phyloP scores from a whole-genome alignment of 2,888 invertebrate species.

The Spatulosminthurus flaviceps region DNA sequence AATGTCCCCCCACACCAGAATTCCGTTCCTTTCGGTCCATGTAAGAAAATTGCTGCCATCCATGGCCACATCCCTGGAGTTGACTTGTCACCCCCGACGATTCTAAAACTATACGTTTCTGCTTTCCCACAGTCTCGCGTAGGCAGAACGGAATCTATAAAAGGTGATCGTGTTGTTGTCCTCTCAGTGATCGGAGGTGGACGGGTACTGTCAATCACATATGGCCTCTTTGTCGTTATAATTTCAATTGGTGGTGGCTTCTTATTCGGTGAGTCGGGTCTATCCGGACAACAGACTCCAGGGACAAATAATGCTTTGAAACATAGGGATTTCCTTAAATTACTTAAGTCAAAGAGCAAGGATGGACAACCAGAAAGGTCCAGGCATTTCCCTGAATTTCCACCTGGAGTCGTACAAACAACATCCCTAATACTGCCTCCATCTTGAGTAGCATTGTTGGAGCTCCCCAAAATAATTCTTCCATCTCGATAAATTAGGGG shows the following conservation, averaged over 20 bases:
- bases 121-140: constrained; percentile 74
- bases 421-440: constrained; percentile 62
- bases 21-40: constrained; percentile 83
- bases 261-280: constrained; percentile 52
- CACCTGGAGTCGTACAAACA: constrained; percentile 72
- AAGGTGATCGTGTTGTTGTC: constrained; percentile 57
- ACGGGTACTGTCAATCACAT: constrained; percentile 49
- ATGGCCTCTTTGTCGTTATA: constrained; percentile 48
- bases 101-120: constrained; percentile 72
- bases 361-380: constrained; percentile 90
- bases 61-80: constrained; percentile 78
- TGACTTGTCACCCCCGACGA: constrained; percentile 79
- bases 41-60: constrained; percentile 94
- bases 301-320: constrained; percentile 91
- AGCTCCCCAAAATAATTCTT: constrained; percentile 61
- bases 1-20: constrained; percentile 95
- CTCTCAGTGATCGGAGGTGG: constrained; percentile 49
- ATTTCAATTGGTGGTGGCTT: constrained; percentile 44
- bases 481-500: constrained; percentile 64
- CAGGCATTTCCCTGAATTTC: constrained; percentile 81
- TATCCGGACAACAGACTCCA: constrained; percentile 85
- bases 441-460: constrained; percentile 60
- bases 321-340: constrained; percentile 85
- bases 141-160: constrained; percentile 25
- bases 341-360: constrained; percentile 80